Base-by-base conservation (phyloP, 2,113 vertebrate species). In the Aldabrachelys gigantea region DNA sequence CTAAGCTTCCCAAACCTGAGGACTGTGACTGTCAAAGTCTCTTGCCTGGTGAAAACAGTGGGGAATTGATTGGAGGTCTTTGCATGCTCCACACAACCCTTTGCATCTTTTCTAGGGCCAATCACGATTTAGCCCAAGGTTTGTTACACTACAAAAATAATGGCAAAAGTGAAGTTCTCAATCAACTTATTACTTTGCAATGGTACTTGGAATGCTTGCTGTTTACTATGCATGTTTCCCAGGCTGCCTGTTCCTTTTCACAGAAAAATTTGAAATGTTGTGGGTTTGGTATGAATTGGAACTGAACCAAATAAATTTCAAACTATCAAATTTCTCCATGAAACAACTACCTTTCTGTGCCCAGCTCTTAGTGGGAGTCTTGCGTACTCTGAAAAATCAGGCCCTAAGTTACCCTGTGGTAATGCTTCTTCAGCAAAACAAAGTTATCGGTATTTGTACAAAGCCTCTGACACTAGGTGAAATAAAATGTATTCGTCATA, bases 381-480 rank as follows among this genome's bases (percentile, higher is more conserved):
- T 7, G 54, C 27, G 35, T 84, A 1, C 21, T 35, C 62, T 19
- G 44, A 6, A 85, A 79, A 54, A 80, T 69, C 38, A 84, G 25
- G 38, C 0, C 2, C 5, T 17, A 57, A 41, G 27, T 27, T 57
- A 29, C 82, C 50, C 22, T 56, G 27, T 16, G 9, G 19, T 78
- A 27, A 49, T 3, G 52, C 85, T 93, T 75, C 76, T 92, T 92
- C 1, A 72, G n/a, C 65, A 72, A 10, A 31, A 75, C 91, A 84
- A 27, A 3, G 5, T 69, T 57, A n/a, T n/a, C 47, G 3, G 14
- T 91, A 44, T 47, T 44, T 47, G 41, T 75, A 13, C 21, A 31
- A 38, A 84, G 85, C 56, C 35, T 87, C 69, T 41, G 52, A 57
- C 5, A 82, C 2, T 35, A 8, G 4, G 80, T 4, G 19, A 91